Base-by-base conservation (phyloP, 2,888 invertebrate genomes). In the Tipula confusa region DNA sequence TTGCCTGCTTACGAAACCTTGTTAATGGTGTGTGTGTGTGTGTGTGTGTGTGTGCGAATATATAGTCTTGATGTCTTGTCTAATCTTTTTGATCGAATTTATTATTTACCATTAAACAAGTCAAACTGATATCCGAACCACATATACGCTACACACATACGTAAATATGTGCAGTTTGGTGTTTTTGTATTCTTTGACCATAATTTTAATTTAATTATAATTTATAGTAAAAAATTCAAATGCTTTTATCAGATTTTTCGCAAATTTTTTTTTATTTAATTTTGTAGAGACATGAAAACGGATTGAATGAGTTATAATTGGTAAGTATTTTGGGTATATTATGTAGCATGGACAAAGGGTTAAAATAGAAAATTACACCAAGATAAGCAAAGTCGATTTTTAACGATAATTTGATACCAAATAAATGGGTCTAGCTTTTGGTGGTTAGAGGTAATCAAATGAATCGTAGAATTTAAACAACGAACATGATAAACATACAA, bases 151-250 rank as follows among this genome's bases (percentile, higher is more conserved):
- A n/a, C n/a, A n/a, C n/a, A n/a, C 7, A 43, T 43, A 43, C n/a
- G n/a, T 36, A n/a, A n/a, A 15, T 15, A 15, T 43, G 24, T 64
- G 64, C 5, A 64, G 64, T 64, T 64, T 64, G 9, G 24, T 9
- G n/a, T n/a, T n/a, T 43, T 64, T 64, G n/a, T 9, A 2, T 64
- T 64, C 64, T 64, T 24, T n/a, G 18, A 11, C 24, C 64, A 64
- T 64, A 64, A 64, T 64, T 64, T 24, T 64, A 64, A 64, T 64
- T 64, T 24, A 64, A 64, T 64, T 64, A 64, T 64, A 64, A 64
- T 64, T 64, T 64, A 64, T 64, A 24, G n/a, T n/a, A 64, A 48
- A 64, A 64, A 9, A 48, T 48, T 48, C 18, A 18, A 18, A 48
- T 18, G 18, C 7, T 64, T 64, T 64, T 64, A 64, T 64, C 64